Conservation (phyloP, 2,797 vertebrate species). For the Okamejei kenojei region DNA sequence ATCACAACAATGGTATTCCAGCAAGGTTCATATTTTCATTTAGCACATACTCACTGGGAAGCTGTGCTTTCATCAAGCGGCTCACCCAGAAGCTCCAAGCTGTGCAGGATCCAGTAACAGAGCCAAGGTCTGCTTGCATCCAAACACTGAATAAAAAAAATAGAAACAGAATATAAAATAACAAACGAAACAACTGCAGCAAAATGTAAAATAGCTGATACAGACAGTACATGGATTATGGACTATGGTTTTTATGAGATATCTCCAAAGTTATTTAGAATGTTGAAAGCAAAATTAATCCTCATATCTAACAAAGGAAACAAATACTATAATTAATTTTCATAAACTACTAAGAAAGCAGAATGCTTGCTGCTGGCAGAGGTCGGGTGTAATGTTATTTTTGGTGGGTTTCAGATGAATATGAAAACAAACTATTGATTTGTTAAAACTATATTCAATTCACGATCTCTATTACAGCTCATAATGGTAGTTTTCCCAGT, state of each 20-base stretch:
- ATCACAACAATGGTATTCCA: not conserved
- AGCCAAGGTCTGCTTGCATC: constrained; percentile 76
- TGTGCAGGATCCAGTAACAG: constrained; percentile 77
- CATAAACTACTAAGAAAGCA: not conserved
- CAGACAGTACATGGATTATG: not conserved
- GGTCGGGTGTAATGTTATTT: not conserved
- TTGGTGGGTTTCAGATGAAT: not conserved
- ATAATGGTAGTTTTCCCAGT: not conserved
- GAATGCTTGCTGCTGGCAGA: not conserved
- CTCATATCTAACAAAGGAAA: not conserved
- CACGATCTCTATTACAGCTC: too few relatives aligned
- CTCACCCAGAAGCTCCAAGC: constrained; percentile 85
- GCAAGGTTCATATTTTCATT: not conserved
- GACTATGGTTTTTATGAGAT: not conserved
- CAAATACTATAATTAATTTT: not conserved
- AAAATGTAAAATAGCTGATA: not conserved
- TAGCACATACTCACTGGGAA: constrained; percentile 73
- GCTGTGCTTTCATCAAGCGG: constrained; percentile 72
- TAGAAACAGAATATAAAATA: not conserved
- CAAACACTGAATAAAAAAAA: constrained; percentile 66
- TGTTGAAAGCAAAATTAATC: not conserved
- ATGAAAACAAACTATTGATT: not conserved
- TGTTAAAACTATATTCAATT: too few relatives aligned
- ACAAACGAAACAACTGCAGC: not conserved
- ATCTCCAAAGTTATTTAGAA: not conserved